Evolutionary conservation across 1,140 invertebrate genomes (phyloP).

Genomic region (Brachionus manjavacas): DNA sequence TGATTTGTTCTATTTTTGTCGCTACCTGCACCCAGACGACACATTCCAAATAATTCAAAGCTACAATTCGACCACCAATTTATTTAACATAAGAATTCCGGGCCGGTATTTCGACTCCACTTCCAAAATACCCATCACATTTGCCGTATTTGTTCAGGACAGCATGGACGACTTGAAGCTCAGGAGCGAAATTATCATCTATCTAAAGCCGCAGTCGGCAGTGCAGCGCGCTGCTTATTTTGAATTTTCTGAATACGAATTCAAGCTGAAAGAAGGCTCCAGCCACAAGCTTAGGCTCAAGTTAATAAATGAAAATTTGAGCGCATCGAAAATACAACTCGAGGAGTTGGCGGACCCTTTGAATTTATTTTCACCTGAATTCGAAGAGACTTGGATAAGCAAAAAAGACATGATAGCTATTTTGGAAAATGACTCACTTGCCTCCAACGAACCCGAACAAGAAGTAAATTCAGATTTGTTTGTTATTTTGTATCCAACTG

Average conservation of each 20-base stretch:
- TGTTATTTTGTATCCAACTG: slow-evolving; percentile 1
- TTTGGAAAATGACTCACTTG: background rate
- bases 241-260: slow-evolving; percentile 40
- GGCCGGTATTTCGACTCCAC: slow-evolving; percentile 17
- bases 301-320: slow-evolving; percentile 25
- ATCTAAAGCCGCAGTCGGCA: slow-evolving; percentile 8
- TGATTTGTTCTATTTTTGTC: background rate
- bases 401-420: slow-evolving; percentile 11
- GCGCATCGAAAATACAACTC: background rate
- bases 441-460: background rate
- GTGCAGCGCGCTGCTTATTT: background rate
- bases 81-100: slow-evolving; percentile 24
- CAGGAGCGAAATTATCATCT: slow-evolving; percentile 12
- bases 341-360: slow-evolving; percentile 1
- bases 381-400: background rate
- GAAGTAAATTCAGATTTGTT: slow-evolving; percentile 11
- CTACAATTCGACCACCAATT: slow-evolving; percentile 4
- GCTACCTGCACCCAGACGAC: slow-evolving; percentile 25
- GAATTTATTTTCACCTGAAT: slow-evolving; percentile 3
- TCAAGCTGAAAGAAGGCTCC: slow-evolving; percentile 9
- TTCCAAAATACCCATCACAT: slow-evolving; percentile 29
- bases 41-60: slow-evolving; percentile 26
- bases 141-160: background rate
- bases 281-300: slow-evolving; percentile 1
- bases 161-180: background rate